These are phyloP conservation scores for Trichechus manatus DNA, from an alignment of 2,113 vertebrate genomes.

Conservation along the genomic window DNA sequence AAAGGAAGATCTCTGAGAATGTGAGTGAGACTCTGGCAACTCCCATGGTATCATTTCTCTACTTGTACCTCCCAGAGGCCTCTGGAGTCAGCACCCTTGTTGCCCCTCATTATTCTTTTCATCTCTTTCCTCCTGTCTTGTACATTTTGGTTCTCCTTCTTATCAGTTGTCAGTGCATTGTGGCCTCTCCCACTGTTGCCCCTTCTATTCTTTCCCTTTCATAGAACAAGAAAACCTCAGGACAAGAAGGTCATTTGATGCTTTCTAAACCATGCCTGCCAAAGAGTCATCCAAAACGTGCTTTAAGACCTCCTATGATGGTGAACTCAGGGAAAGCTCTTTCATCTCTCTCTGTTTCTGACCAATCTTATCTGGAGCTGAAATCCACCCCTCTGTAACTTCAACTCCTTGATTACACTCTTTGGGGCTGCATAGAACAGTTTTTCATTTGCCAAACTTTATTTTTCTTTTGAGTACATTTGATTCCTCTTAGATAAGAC, in stretches of 20 bases:
- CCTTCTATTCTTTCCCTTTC: neutral
- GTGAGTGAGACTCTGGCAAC: neutral
- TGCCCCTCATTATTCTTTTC: neutral
- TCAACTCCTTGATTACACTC: neutral
- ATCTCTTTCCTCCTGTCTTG: neutral
- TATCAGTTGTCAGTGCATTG: neutral
- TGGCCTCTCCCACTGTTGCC: neutral
- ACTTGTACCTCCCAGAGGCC: neutral
- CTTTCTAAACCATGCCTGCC: neutral
- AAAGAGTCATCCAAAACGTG: neutral
- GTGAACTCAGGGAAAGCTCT: neutral
- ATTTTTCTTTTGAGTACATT: neutral
- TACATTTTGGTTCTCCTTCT: neutral
- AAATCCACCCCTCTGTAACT: neutral
- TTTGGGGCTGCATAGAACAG: neutral
- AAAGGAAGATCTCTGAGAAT: neutral
- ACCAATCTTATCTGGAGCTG: neutral
- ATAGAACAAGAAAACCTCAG: neutral
- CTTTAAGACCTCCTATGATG: neutral
- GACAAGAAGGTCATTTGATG: neutral
- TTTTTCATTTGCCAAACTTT: neutral
- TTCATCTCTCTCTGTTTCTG: neutral
- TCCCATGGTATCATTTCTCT: neutral
- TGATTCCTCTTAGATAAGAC: neutral
- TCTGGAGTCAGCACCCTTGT: neutral